Conservation (phyloP, 2,113 vertebrate genomes). For the Pteronura brasiliensis region DNA sequence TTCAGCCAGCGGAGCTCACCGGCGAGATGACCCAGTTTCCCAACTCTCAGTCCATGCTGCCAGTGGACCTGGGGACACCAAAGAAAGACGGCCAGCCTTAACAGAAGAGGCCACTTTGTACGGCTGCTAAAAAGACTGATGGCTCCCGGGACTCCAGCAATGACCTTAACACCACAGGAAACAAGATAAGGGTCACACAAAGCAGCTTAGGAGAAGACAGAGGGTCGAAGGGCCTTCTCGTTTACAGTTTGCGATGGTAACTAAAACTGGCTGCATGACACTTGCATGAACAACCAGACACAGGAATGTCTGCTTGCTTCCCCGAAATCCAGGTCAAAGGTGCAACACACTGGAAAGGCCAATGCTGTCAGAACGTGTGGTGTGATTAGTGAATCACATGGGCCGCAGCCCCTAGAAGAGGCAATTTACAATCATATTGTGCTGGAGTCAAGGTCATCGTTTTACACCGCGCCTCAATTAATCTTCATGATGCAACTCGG, state of each 20-base stretch:
- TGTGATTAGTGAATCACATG: neutral
- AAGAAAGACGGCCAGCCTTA: neutral
- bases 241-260: neutral
- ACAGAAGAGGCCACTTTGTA: neutral
- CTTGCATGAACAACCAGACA: neutral
- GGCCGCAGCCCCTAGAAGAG: neutral
- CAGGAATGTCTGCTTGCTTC: neutral
- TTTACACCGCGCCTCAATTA: neutral
- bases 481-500: neutral
- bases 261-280: neutral
- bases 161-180: neutral
- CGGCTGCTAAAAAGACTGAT: neutral
- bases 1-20: neutral
- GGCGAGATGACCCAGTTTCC: neutral
- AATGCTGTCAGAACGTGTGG: neutral
- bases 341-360: neutral
- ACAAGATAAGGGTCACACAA: neutral
- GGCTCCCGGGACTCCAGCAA: neutral
- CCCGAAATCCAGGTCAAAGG: neutral
- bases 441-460: neutral
- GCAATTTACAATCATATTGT: rapidly evolving
- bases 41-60: neutral
- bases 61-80: neutral
- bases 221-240: neutral
- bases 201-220: neutral